These are phyloP conservation scores for Troides helena DNA, from an alignment of 2,888 invertebrate genomes.

Conservation along the genomic window DNA sequence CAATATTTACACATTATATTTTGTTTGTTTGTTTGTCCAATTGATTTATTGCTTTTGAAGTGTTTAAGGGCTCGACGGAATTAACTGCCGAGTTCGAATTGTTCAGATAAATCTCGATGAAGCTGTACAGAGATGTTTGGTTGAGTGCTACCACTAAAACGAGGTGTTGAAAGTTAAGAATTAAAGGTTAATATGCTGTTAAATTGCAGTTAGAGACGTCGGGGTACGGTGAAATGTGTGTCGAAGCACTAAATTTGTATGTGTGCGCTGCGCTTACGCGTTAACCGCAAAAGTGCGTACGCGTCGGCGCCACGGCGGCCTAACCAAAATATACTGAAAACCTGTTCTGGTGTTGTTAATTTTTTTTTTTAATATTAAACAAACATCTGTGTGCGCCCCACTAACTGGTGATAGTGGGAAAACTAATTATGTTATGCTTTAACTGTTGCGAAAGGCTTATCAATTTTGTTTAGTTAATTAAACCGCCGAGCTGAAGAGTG, in stretches of 20 bases:
- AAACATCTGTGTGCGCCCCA: slow-evolving; percentile 60
- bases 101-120: slow-evolving; percentile 28
- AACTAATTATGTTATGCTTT: slow-evolving; percentile 55
- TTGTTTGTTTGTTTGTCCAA: slow-evolving; percentile 49
- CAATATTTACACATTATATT: slow-evolving; percentile 60
- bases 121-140: no score
- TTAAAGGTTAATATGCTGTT: slow-evolving; percentile 36
- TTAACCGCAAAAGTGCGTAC: slow-evolving; percentile 64
- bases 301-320: slow-evolving; percentile 48
- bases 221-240: slow-evolving; percentile 57
- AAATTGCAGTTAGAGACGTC: slow-evolving; percentile 41
- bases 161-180: slow-evolving; percentile 35
- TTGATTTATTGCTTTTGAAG: slow-evolving; percentile 60
- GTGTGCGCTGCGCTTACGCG: slow-evolving; percentile 58
- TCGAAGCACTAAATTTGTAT: slow-evolving; percentile 63
- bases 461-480: slow-evolving; percentile 14
- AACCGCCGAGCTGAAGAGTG: neutral
- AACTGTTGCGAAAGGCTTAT: slow-evolving; percentile 15
- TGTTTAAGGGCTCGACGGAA: slow-evolving; percentile 49
- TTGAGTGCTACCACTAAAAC: slow-evolving; percentile 22
- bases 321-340: slow-evolving; percentile 56
- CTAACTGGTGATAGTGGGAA: slow-evolving; percentile 59
- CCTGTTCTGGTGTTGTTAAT: slow-evolving; percentile 64
- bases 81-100: slow-evolving; percentile 59
- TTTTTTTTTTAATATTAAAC: slow-evolving; percentile 54